Evolutionary conservation across 2,888 invertebrate genomes (phyloP), one percentile per base, ranked within the genome.

Genomic region (Melinaea marsaeus): DNA sequence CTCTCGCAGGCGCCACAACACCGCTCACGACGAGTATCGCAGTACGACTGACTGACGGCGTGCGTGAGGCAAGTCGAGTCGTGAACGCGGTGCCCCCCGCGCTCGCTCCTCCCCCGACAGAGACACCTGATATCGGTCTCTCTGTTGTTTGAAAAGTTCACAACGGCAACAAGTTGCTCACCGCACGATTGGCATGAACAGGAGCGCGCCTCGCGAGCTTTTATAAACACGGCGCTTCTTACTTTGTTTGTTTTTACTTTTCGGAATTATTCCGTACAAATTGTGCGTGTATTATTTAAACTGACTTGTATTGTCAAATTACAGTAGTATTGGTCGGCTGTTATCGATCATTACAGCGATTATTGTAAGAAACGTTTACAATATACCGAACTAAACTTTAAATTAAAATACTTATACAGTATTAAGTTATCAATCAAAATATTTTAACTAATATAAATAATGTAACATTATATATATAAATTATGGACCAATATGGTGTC

Each of bases 121-220:
- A 80, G 85, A 75, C 67, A 65, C 69, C 81, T 81, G 85, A 85
- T 88, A 80, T 71, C 61, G 67, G 54, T 72, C 71, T 85, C 87
- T 81, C 86, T 73, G 74, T 84, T 79, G 66, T 71, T 75, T 77
- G 79, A 79, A 86, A 88, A 87, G 88, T 88, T 88, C 85, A 85
- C 86, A 85, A 80, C 86, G 86, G 90, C 90, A 90, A 90, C 90
- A 90, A 90, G 90, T 90, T 90, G 89, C 84, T 81, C 78, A 83
- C 87, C 84, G 79, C 86, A 81, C 90, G 89, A 90, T 90, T 89
- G 89, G 90, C 90, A 90, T 86, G 89, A 88, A 89, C 90, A 86
- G 90, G 81, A 90, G 89, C 89, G 88, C 83, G 86, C 89, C 84
- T 84, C 75, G 84, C 88, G 86, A 89, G 89, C 90, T 90, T 90